Evolutionary conservation across 2,113 vertebrate species (phyloP).

Genomic region (Nibea coibor): DNA sequence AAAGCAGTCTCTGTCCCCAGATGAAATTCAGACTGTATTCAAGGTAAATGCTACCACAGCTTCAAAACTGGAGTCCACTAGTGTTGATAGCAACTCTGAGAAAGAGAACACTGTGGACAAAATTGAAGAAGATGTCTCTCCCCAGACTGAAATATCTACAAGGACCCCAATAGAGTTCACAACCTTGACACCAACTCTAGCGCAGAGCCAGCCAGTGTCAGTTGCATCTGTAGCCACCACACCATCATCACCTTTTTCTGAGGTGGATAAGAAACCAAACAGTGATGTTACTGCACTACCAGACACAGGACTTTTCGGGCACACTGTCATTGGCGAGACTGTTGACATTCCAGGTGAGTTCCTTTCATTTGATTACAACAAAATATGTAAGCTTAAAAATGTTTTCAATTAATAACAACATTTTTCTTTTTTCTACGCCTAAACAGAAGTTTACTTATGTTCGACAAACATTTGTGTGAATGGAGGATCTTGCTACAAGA

Average conservation of each 20-base stretch:
- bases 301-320: constrained; percentile 46
- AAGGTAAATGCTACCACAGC: constrained; percentile 59
- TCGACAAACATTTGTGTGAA: constrained; percentile 89
- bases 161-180: constrained; percentile 21
- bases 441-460: constrained; percentile 88
- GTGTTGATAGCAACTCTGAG: constrained; percentile 31
- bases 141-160: constrained; percentile 30
- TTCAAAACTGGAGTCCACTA: constrained; percentile 42
- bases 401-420: neutral
- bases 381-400: neutral
- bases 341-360: constrained; percentile 81
- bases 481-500: constrained; percentile 91
- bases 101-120: constrained; percentile 36
- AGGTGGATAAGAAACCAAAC: constrained; percentile 20
- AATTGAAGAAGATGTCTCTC: constrained; percentile 39
- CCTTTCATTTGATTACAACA: constrained; percentile 9
- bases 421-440: constrained; percentile 29
- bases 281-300: constrained; percentile 21
- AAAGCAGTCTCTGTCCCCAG: constrained; percentile 29
- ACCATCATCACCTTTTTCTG: constrained; percentile 31
- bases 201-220: constrained; percentile 29
- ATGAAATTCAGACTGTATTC: constrained; percentile 70
- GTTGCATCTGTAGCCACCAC: constrained; percentile 28
- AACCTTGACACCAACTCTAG: constrained; percentile 31
- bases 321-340: constrained; percentile 72